A percentile compares a stretch with the other conserved stretches of the same genome.
These are phyloP conservation scores for Pelusios castaneus DNA, from an alignment of 2,113 vertebrate genomes.

Conservation along the genomic window DNA sequence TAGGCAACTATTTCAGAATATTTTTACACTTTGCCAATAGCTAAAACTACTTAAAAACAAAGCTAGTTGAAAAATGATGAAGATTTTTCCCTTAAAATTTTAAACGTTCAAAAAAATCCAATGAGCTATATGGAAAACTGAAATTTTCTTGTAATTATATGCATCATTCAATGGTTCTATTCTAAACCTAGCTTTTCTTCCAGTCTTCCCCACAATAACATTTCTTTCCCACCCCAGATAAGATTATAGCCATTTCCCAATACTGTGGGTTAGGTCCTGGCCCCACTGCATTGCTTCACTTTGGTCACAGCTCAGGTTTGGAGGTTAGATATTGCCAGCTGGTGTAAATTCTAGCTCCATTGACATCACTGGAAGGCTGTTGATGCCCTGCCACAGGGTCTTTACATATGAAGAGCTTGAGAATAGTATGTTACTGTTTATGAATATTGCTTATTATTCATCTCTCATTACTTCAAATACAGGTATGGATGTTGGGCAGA, in stretches of 20 bases:
- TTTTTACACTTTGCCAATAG: not conserved
- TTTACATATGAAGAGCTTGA: not conserved
- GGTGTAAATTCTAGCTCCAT: rapidly evolving
- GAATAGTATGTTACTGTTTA: rapidly evolving
- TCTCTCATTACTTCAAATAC: not conserved
- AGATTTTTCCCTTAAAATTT: not conserved
- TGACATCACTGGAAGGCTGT: not conserved
- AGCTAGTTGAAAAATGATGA: not conserved
- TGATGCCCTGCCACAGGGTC: not conserved
- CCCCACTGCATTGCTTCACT: not conserved
- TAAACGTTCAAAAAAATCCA: not conserved
- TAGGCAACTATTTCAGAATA: not conserved
- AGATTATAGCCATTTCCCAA: not conserved
- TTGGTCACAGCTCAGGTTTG: not conserved
- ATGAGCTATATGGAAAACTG: not conserved
- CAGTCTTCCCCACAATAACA: not conserved
- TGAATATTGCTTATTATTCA: not conserved
- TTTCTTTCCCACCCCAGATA: not conserved
- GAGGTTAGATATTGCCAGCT: rapidly evolving
- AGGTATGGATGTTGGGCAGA: not conserved
- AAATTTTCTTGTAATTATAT: not conserved
- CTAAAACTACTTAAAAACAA: not conserved
- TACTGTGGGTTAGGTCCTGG: not conserved
- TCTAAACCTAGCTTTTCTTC: not conserved
- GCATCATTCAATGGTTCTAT: not conserved